These are phyloP conservation scores for Ceyx margarethae DNA, from an alignment of 2,113 vertebrate species.

Conservation along the genomic window DNA sequence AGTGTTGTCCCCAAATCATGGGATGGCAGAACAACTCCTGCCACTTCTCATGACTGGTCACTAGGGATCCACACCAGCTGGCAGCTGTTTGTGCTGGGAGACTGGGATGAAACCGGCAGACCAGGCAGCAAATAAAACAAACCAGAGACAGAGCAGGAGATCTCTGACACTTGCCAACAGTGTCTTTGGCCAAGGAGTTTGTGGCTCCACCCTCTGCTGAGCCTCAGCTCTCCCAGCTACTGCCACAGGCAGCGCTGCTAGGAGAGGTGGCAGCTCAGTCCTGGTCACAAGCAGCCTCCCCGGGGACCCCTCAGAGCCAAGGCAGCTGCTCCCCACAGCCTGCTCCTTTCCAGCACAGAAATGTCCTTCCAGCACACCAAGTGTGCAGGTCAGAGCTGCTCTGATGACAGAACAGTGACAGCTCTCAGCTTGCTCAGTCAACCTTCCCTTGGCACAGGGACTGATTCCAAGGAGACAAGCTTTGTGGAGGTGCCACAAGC, in stretches of 20 bases:
- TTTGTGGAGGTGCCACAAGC: neutral
- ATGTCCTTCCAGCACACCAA: neutral
- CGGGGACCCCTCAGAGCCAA: accelerated
- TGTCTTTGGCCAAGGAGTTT: neutral
- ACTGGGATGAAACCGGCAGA: neutral
- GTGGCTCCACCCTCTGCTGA: neutral
- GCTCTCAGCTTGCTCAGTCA: neutral
- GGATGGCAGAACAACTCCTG: neutral
- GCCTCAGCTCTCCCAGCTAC: neutral
- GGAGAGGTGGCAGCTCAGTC: neutral
- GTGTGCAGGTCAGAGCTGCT: neutral
- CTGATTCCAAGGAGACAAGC: neutral
- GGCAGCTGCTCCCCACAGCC: neutral
- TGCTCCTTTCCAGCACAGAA: neutral
- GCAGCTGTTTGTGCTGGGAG: neutral
- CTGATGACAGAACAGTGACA: neutral
- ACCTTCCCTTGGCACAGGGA: neutral
- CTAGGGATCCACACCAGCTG: neutral
- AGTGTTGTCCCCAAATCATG: neutral
- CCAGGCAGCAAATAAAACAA: neutral
- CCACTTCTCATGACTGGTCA: neutral
- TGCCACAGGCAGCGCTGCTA: neutral
- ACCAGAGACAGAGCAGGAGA: neutral
- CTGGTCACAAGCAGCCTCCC: neutral
- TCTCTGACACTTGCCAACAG: neutral